Evolutionary conservation across 2,797 vertebrate genomes (phyloP), one percentile per base, ranked within the genome.

Genomic region (Catharus ustulatus): DNA sequence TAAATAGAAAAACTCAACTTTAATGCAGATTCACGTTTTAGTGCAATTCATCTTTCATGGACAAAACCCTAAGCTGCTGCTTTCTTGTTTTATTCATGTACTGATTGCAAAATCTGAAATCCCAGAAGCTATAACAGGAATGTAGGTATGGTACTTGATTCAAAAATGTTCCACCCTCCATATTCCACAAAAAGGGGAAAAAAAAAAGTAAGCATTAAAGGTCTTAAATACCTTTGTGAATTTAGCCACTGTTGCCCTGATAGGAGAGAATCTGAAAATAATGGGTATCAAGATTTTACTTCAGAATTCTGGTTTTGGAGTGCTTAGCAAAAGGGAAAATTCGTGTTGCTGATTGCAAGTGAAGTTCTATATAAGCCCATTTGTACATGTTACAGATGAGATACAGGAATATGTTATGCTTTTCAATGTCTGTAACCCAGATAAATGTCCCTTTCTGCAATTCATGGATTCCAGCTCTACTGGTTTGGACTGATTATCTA

Each of bases 1-100:
- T 61, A 24, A 80, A 46, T 32, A 89, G 80, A 81, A 93, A 64
- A 55, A 62, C 13, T 94, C 48, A 67, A 2, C 55, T 84, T 89
- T n/a, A 94, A 91, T 83, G 63, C 42, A 89, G 63, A 89, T 80
- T 24, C n/a, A 63, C 11, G 4, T 92, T 82, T 91, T 61, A 82
- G 34, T 74, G 49, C 30, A 58, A 75, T 62, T 89, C 29, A 9
- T 88, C 63, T 72, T 72, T 55, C 75, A 10, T 11, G 24, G 30
- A 19, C 80, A 40, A 74, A 92, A 38, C 26, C 15, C 15, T 20
- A 46, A 59, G 30, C 49, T 89, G 38, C 58, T 68, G 9, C 43
- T 48, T 52, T 46, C 66, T 84, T 92, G 32, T 82, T 76, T 93
- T 90, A 67, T 85, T 87, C 21, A 38, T 57, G 29, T 30, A 46